phyloP scores from a whole-genome alignment of 2,888 invertebrate genomes.

The Osmoderma eremita region DNA sequence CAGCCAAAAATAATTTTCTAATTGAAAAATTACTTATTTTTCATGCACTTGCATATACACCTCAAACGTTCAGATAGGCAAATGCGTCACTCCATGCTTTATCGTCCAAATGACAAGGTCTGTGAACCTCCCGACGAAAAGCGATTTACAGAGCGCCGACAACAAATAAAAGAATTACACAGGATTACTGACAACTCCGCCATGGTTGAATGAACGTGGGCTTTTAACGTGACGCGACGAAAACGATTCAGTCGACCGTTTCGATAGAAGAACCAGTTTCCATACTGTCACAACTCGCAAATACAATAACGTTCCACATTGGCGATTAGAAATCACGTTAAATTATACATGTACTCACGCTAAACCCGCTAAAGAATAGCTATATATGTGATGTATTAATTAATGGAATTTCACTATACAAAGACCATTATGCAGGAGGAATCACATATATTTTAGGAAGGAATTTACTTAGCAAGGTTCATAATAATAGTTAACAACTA shows the following conservation, averaged over 20 bases:
- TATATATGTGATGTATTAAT: too few relatives aligned
- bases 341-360: too few relatives aligned
- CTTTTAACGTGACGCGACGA: conserved; percentile 12
- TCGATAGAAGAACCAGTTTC: conserved; percentile 9
- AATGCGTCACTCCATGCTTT: neutral
- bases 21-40: too few relatives aligned
- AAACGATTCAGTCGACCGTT: conserved; percentile 14
- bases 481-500: too few relatives aligned
- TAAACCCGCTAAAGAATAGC: too few relatives aligned
- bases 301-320: conserved; percentile 3
- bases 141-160: conserved; percentile 18
- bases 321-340: too few relatives aligned
- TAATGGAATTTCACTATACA: too few relatives aligned
- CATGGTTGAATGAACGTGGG: conserved; percentile 36
- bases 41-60: too few relatives aligned
- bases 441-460: too few relatives aligned
- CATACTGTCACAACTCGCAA: neutral
- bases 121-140: conserved; percentile 12
- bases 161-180: conserved; percentile 32
- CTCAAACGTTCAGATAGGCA: neutral
- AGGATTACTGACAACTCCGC: conserved; percentile 6
- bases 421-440: too few relatives aligned
- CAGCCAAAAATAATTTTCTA: too few relatives aligned
- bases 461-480: too few relatives aligned
- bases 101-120: conserved; percentile 12